These are phyloP conservation scores for Oxygymnocypris stewartii DNA, from an alignment of 2,113 vertebrate species.

Conservation along the genomic window DNA sequence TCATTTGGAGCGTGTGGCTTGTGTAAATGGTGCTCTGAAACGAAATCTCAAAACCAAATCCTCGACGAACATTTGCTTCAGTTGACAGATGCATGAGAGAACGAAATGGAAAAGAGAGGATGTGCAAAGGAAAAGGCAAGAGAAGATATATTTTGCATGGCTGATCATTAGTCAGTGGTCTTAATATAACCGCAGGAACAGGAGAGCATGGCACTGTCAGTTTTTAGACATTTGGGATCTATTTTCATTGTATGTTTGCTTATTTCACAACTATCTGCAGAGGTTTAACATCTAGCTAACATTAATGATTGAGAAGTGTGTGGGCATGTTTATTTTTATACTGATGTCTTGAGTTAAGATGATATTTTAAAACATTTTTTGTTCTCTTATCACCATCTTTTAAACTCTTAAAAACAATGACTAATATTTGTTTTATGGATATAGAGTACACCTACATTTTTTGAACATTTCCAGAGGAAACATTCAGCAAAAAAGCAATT, in stretches of 20 bases:
- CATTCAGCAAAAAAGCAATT: constrained; percentile 8
- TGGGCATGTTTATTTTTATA: constrained; percentile 7
- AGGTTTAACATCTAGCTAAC: constrained; percentile 6
- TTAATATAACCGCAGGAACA: constrained; percentile 27
- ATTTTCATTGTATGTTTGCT: constrained; percentile 1
- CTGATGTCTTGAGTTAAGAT: not conserved
- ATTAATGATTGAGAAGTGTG: not conserved
- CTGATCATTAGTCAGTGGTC: constrained; percentile 44
- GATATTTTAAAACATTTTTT: not conserved
- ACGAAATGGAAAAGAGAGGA: constrained; percentile 19
- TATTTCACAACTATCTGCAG: not conserved
- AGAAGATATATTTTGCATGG: constrained; percentile 31
- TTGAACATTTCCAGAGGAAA: constrained; percentile 10
- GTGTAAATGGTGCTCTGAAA: constrained; percentile 13
- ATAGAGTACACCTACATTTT: constrained; percentile 2
- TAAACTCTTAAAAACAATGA: not conserved
- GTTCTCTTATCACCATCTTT: not conserved
- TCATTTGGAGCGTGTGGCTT: constrained; percentile 5
- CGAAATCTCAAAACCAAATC: not conserved
- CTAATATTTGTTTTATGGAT: not conserved
- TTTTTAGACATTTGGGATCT: constrained; percentile 26
- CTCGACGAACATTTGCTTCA: constrained; percentile 12
- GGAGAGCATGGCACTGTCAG: constrained; percentile 16
- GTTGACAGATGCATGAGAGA: not conserved
- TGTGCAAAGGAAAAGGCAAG: constrained; percentile 8